A percentile compares a stretch with the other conserved stretches of the same genome.
These are phyloP conservation scores for Thalassaphorura encarpata DNA, from an alignment of 1,140 invertebrate genomes.

Conservation along the genomic window DNA sequence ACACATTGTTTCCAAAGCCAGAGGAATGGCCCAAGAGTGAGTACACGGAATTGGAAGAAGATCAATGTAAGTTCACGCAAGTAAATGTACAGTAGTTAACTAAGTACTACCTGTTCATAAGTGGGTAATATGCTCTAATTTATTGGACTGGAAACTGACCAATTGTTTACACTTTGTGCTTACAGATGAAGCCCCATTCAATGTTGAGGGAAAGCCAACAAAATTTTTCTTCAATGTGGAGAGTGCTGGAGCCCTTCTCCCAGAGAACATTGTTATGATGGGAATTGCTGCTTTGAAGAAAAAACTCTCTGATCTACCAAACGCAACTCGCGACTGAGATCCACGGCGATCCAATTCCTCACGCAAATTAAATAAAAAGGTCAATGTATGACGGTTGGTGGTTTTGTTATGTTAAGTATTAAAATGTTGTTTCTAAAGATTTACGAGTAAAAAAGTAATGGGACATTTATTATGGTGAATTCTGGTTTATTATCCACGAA, in stretches of 20 bases:
- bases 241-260: slow-evolving; percentile 82
- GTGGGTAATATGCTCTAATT: background rate
- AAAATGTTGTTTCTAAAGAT: too few relatives aligned
- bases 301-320: slow-evolving; percentile 89
- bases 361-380: too few relatives aligned
- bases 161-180: background rate
- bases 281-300: slow-evolving; percentile 87
- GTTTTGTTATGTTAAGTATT: too few relatives aligned
- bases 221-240: slow-evolving; percentile 98
- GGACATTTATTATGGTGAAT: slow-evolving; percentile 4
- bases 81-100: background rate
- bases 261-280: slow-evolving; percentile 95
- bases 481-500: slow-evolving; percentile 9
- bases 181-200: slow-evolving; percentile 80
- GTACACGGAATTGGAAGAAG: slow-evolving; percentile 85
- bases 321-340: slow-evolving; percentile 81
- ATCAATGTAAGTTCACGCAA: slow-evolving; percentile 57
- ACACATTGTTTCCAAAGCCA: slow-evolving; percentile 93
- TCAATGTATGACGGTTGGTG: too few relatives aligned
- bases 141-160: background rate
- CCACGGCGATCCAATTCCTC: slow-evolving; percentile 56
- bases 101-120: background rate
- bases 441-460: too few relatives aligned
- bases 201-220: slow-evolving; percentile 87
- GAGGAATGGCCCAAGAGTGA: slow-evolving; percentile 99